These are phyloP conservation scores for Cyprinodon brontotheroides DNA, from an alignment of 2,113 vertebrate genomes.

Conservation along the genomic window DNA sequence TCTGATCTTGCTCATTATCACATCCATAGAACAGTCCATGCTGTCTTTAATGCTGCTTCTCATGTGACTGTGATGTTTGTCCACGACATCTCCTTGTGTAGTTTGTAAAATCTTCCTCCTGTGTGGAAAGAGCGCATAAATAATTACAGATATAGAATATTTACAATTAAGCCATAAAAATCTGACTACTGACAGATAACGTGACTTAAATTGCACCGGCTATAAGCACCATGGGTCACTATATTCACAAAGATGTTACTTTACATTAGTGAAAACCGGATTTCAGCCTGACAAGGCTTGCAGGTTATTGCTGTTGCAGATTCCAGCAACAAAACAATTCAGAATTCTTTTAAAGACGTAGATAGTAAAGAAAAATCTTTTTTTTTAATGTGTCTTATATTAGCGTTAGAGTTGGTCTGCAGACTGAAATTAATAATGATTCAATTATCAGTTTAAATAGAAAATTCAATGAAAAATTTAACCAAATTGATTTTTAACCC, in stretches of 20 bases:
- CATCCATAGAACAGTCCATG: background rate
- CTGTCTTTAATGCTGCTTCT: conserved; percentile 36
- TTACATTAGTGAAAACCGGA: background rate
- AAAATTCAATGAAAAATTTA: too few species aligned
- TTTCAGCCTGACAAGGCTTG: background rate
- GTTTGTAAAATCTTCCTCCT: conserved; percentile 60
- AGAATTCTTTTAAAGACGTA: background rate
- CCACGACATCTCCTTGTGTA: conserved; percentile 18
- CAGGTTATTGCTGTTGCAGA: too few species aligned
- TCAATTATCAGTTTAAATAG: too few species aligned
- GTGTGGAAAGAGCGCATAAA: conserved; percentile 25
- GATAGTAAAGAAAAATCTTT: too few species aligned
- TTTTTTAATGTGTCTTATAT: too few species aligned
- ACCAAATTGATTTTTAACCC: too few species aligned
- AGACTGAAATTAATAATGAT: too few species aligned
- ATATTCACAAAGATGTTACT: background rate
- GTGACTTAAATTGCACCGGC: background rate
- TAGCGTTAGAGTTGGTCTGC: too few species aligned
- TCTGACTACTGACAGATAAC: background rate
- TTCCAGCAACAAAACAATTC: too few species aligned
- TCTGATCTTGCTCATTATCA: background rate
- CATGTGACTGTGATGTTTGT: conserved; percentile 22
- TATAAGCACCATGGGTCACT: background rate
- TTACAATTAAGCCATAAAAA: background rate
- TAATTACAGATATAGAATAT: background rate